Conservation (phyloP, 2,113 vertebrate genomes). For the Micronycteris hirsuta region DNA sequence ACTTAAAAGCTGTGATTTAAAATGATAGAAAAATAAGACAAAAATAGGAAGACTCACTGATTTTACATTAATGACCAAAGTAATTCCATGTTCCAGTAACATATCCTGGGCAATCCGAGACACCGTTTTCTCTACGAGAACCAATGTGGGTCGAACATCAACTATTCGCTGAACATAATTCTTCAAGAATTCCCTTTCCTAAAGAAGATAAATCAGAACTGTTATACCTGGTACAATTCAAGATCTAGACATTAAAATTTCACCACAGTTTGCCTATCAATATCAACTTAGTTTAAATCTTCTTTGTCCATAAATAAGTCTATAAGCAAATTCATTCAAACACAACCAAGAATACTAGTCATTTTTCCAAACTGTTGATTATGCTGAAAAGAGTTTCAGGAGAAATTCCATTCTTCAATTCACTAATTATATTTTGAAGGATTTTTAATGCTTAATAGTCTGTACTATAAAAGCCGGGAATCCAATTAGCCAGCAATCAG, state of each 20-base stretch:
- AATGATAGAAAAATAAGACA: not conserved
- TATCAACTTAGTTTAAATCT: slow-evolving; percentile 1
- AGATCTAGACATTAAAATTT: slow-evolving; percentile 14
- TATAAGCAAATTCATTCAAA: slow-evolving; percentile 25
- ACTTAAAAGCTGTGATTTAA: not conserved
- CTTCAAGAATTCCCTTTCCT: slow-evolving; percentile 98
- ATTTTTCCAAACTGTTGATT: slow-evolving; percentile 11
- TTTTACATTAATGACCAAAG: slow-evolving; percentile 97
- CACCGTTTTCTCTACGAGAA: slow-evolving; percentile 97
- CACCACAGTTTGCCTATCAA: not conserved
- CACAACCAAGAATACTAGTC: not conserved
- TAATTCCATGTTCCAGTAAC: slow-evolving; percentile 97
- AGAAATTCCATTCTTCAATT: not conserved
- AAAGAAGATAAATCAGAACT: slow-evolving; percentile 54
- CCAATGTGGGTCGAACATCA: slow-evolving; percentile 95
- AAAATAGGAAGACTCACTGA: slow-evolving; percentile 83
- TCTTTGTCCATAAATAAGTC: slow-evolving; percentile 15
- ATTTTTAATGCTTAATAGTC: slow-evolving; percentile 9
- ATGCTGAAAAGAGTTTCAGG: not conserved
- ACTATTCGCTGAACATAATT: slow-evolving; percentile 97
- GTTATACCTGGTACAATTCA: not conserved
- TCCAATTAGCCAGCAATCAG: not conserved
- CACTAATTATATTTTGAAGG: slow-evolving; percentile 33
- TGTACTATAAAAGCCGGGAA: slow-evolving; percentile 17
- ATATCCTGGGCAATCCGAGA: slow-evolving; percentile 98